These are phyloP conservation scores for Dolichotis patagonum DNA, from an alignment of 2,113 vertebrate species.

Conservation along the genomic window DNA sequence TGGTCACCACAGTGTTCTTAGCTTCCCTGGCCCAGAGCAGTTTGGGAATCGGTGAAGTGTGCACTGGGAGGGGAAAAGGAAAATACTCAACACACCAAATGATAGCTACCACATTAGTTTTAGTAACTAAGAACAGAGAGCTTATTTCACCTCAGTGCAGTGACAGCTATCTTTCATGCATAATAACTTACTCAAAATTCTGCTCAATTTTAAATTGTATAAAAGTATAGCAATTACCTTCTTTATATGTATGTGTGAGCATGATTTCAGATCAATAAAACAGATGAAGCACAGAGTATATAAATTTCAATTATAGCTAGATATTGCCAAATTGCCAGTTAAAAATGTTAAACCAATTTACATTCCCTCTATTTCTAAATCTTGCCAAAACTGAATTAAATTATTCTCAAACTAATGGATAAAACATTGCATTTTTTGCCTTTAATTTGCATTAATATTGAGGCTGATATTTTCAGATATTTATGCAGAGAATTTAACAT, in stretches of 20 bases:
- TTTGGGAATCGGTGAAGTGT: not conserved
- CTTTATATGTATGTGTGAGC: not conserved
- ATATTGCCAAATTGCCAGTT: slow-evolving; percentile 22
- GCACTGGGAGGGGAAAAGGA: not conserved
- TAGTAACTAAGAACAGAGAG: not conserved
- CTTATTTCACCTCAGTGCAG: not conserved
- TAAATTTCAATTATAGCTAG: slow-evolving; percentile 46
- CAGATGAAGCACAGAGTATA: not conserved
- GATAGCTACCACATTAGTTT: not conserved
- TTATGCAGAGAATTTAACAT: not conserved
- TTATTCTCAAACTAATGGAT: not conserved
- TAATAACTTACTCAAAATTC: not conserved
- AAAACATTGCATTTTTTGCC: not conserved
- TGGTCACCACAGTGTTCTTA: not conserved
- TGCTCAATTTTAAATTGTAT: not conserved
- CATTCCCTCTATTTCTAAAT: not conserved
- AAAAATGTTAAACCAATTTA: slow-evolving; percentile 26
- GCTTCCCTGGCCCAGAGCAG: not conserved
- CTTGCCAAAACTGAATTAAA: not conserved
- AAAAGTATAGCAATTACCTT: not conserved
- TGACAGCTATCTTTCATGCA: not conserved
- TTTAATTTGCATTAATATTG: not conserved
- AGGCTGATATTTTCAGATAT: not conserved
- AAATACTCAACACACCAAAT: not conserved
- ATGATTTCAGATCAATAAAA: not conserved